phyloP scores from a whole-genome alignment of 2,113 vertebrate species.

The Chaetura pelagica region DNA sequence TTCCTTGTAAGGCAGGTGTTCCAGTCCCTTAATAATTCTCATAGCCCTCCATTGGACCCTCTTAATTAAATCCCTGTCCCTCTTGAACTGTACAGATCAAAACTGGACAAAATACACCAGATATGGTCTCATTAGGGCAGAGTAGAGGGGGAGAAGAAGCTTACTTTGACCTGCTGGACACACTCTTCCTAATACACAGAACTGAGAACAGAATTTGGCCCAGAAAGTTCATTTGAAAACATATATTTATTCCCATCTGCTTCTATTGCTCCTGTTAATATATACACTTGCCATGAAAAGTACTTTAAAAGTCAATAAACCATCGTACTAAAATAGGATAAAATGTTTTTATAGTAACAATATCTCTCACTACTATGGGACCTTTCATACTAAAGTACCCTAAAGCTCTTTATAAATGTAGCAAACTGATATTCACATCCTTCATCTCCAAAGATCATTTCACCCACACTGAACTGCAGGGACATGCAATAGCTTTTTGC shows the following conservation, averaged over 20 bases:
- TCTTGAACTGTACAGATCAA: too few species aligned
- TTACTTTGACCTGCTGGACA: too few species aligned
- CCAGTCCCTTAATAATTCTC: too few species aligned
- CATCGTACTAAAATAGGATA: constrained; percentile 49
- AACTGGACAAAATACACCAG: too few species aligned
- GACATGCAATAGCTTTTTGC: constrained; percentile 57
- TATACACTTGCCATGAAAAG: constrained; percentile 35
- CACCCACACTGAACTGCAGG: neutral
- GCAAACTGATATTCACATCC: constrained; percentile 57
- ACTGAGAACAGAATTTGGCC: neutral
- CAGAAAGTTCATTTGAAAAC: constrained; percentile 9
- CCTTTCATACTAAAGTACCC: constrained; percentile 57
- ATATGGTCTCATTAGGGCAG: too few species aligned
- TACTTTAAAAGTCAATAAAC: constrained; percentile 60
- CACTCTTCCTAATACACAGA: neutral
- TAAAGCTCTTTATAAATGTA: constrained; percentile 60
- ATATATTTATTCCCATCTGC: neutral
- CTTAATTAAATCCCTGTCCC: too few species aligned
- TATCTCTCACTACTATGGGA: constrained; percentile 51
- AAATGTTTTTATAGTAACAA: constrained; percentile 68
- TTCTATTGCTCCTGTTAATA: constrained; percentile 11
- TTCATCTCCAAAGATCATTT: constrained; percentile 63
- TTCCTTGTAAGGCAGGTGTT: too few species aligned
- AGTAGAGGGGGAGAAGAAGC: too few species aligned
- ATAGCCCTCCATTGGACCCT: too few species aligned